These are phyloP conservation scores for Catagonus wagneri DNA, from an alignment of 2,113 vertebrate genomes.

Conservation along the genomic window DNA sequence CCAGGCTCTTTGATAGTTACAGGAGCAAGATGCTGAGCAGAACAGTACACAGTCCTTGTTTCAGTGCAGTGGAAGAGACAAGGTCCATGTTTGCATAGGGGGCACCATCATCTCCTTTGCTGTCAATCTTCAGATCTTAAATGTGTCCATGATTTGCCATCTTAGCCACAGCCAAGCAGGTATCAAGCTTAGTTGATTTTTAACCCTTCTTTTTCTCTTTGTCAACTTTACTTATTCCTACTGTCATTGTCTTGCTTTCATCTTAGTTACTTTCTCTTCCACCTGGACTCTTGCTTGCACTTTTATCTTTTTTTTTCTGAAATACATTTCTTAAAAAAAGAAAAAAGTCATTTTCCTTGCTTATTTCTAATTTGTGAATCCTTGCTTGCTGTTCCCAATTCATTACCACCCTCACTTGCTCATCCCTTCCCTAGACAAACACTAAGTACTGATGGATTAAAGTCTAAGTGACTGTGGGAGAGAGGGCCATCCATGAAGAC, in stretches of 20 bases:
- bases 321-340: not conserved
- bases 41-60: not conserved
- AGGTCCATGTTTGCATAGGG: fast-evolving
- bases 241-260: not conserved
- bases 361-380: not conserved
- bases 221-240: not conserved
- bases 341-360: not conserved
- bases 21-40: not conserved
- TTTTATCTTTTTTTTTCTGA: not conserved
- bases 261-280: not conserved
- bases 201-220: not conserved
- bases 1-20: not conserved
- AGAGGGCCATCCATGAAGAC: not conserved
- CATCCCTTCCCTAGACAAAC: not conserved
- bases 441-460: not conserved
- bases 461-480: not conserved
- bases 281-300: not conserved
- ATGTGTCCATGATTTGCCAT: not conserved
- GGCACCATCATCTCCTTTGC: not conserved
- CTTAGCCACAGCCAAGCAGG: not conserved
- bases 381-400: not conserved
- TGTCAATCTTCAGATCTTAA: not conserved
- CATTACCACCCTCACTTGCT: not conserved
- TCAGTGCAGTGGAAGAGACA: not conserved
- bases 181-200: not conserved